phyloP scores from a whole-genome alignment of 1,140 invertebrate species.

The Protaetia brevitarsis region DNA sequence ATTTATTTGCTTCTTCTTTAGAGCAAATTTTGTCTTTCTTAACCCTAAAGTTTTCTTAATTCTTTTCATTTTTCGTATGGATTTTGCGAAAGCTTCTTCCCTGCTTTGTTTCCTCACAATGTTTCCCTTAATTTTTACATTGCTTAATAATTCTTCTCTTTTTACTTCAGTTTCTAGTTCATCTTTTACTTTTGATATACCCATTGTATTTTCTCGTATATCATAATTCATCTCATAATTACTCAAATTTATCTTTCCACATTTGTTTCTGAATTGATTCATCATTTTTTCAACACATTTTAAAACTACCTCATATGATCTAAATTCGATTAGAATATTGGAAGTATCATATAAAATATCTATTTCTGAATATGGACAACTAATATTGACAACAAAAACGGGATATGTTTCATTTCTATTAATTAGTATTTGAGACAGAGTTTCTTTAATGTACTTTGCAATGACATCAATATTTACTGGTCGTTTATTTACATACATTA shows the following conservation, averaged over 20 bases:
- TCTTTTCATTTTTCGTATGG: not conserved
- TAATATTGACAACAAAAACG: slow-evolving; percentile 60
- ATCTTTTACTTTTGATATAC: no score
- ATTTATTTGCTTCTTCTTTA: not conserved
- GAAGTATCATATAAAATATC: slow-evolving; percentile 55
- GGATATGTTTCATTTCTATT: slow-evolving; percentile 48
- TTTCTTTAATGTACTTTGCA: slow-evolving; percentile 52
- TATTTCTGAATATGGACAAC: slow-evolving; percentile 57
- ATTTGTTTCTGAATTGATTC: slow-evolving; percentile 25
- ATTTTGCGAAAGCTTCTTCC: not conserved
- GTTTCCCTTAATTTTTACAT: no score
- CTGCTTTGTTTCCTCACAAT: no score
- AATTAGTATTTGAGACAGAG: not conserved
- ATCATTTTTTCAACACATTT: slow-evolving; percentile 53
- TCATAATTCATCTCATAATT: not conserved
- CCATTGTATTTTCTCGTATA: no score
- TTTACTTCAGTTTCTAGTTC: no score
- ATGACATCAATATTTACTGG: slow-evolving; percentile 54
- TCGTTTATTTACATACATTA: slow-evolving; percentile 63
- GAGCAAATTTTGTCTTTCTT: no score
- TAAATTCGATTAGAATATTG: slow-evolving; percentile 60
- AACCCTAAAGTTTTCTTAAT: not conserved
- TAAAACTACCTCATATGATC: slow-evolving; percentile 56
- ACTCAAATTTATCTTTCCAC: not conserved
- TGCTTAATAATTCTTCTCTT: no score